A percentile compares a stretch with the other conserved stretches of the same genome.
phyloP scores from a whole-genome alignment of 23 tunicate genomes.

The Pegea sp. region DNA sequence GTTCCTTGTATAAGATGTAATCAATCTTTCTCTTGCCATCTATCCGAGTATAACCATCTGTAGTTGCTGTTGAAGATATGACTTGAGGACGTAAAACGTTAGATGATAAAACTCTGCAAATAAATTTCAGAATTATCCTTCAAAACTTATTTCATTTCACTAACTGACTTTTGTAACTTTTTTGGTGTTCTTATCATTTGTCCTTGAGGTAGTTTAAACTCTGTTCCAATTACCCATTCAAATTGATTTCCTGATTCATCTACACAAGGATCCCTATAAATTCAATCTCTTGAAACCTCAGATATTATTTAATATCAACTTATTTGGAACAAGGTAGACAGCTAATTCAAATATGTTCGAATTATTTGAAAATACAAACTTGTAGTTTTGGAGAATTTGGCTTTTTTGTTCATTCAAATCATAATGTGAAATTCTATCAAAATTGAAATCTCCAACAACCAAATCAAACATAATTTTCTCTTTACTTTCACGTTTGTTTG shows the following conservation, averaged over 20 bases:
- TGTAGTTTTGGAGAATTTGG: slow-evolving; percentile 8
- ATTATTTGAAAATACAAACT: no score
- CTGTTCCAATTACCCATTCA: slow-evolving; percentile 83
- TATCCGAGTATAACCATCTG: slow-evolving; percentile 1
- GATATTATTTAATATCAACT: no score
- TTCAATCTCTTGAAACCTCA: not conserved
- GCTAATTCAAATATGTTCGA: no score
- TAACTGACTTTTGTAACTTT: slow-evolving; percentile 62
- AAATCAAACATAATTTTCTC: slow-evolving; percentile 48
- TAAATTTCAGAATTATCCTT: no score
- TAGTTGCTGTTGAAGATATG: slow-evolving; percentile 52
- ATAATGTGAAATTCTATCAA: slow-evolving; percentile 37
- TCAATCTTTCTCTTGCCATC: slow-evolving; percentile 78
- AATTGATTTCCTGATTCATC: slow-evolving; percentile 40
- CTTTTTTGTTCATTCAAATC: slow-evolving; percentile 53
- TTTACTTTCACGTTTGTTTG: slow-evolving; percentile 8
- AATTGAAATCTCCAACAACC: slow-evolving; percentile 75
- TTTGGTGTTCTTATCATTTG: no score
- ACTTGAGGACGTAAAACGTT: slow-evolving; percentile 45
- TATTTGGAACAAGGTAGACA: no score
- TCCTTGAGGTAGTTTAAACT: slow-evolving; percentile 27
- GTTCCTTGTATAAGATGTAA: slow-evolving; percentile 45
- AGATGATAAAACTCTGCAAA: no score
- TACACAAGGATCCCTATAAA: slow-evolving; percentile 59
- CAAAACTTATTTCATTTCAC: slow-evolving; percentile 75